Base-by-base conservation (phyloP, 2,888 invertebrate genomes). In the Odontocerum albicorne region DNA sequence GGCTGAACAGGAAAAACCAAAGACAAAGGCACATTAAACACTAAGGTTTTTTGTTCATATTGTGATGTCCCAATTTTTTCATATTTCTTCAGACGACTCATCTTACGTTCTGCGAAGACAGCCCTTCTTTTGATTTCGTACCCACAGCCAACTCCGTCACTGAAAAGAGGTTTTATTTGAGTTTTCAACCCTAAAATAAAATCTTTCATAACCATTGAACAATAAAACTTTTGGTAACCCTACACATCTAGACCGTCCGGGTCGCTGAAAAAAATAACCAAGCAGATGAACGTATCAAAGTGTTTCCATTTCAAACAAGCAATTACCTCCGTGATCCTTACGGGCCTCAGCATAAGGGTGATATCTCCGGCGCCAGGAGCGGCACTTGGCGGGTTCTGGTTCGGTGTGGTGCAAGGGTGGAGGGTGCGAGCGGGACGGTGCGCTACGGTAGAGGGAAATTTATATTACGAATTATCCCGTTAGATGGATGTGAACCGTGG, bases 311-410 rank as follows among this genome's bases (percentile, higher is more conserved):
- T 49, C 55, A 59, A 59, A 55, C 59, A 55, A 55, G 59, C 59
- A 59, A 58, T 58, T 55, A 55, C 50, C 49, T 45, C 51, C 33
- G 53, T 49, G 44, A 39, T 39, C 46, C 51, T 51, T 53, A 44
- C 43, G 46, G 21, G n/a, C 12, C 31, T 15, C 10, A 35, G 31
- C 49, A 53, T 40, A 53, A 57, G 53, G 57, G 47, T 42, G 47
- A 57, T 27, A 56, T 51, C 40, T 47, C 57, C 57, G 40, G 35
- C 32, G 44, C 36, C 40, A 27, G 33, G 38, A 15, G 31, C 15
- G 44, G 22, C 49, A 31, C 49, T 66, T 49, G 35, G 35, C 36
- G 32, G 21, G 51, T 55, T 67, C 69, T 67, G 64, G 60, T 59
- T 36, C 17, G 54, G 55, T 62, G 38, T 20, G 35, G 46, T 12